Conservation (phyloP, 2,888 invertebrate species). For the Agrilus biguttatus region DNA sequence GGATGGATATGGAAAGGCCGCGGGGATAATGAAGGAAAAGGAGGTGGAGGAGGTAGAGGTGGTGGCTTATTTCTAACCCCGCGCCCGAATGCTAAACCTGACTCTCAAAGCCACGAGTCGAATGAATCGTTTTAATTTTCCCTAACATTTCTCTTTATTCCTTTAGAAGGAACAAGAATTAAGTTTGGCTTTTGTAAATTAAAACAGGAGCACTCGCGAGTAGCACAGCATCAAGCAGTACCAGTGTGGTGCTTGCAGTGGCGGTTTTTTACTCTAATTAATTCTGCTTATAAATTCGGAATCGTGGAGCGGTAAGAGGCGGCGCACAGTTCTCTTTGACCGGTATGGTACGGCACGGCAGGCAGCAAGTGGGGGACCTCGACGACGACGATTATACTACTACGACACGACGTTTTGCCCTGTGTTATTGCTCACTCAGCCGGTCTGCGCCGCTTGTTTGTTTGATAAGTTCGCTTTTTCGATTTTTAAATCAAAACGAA, state of each 20-base stretch:
- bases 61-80: constrained; percentile 8
- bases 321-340: constrained; percentile 11
- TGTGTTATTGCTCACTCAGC: constrained; percentile 31
- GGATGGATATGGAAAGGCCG: too few relatives aligned
- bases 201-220: constrained; percentile 29
- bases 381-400: not conserved
- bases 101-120: constrained; percentile 29
- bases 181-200: constrained; percentile 41
- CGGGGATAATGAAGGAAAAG: too few relatives aligned
- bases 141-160: constrained; percentile 39
- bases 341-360: constrained; percentile 3
- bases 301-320: constrained; percentile 21
- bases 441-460: constrained; percentile 23
- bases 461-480: constrained; percentile 34
- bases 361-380: constrained; percentile 2
- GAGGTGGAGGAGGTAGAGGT: constrained; percentile 3
- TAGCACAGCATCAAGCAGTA: constrained; percentile 3
- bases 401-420: constrained; percentile 2
- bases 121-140: constrained; percentile 38
- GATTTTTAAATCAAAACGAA: constrained; percentile 23
- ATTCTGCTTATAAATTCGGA: constrained; percentile 40
- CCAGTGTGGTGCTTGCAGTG: constrained; percentile 22
- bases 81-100: constrained; percentile 25
- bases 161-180: constrained; percentile 38
- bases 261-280: constrained; percentile 39